Evolutionary conservation across 1,140 invertebrate species (phyloP).

Genomic region (Stegodyphus dumicola): DNA sequence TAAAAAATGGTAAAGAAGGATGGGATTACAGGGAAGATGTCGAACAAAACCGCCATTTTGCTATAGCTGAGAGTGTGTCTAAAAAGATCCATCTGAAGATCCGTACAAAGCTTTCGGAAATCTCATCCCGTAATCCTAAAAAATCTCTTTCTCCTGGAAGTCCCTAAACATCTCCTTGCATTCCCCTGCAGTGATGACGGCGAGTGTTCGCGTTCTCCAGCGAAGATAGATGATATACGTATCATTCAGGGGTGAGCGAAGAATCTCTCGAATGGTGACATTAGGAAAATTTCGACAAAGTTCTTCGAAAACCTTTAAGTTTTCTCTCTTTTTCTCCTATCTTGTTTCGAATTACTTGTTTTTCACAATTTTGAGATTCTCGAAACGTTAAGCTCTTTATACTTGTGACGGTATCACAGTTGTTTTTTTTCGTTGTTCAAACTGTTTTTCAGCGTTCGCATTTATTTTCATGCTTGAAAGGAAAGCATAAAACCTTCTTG

Average conservation of each 20-base stretch:
- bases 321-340: no score
- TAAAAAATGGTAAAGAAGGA: background rate
- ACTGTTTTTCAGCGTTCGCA: no score
- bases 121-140: slow-evolving; percentile 19
- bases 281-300: slow-evolving; percentile 17
- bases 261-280: slow-evolving; percentile 4
- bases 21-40: slow-evolving; percentile 8
- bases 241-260: background rate
- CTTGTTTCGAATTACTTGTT: no score
- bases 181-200: background rate
- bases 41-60: slow-evolving; percentile 35
- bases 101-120: slow-evolving; percentile 17
- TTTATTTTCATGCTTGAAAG: no score
- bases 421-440: no score
- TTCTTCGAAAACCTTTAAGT: background rate
- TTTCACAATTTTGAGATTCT: no score
- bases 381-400: no score
- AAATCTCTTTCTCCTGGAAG: slow-evolving; percentile 7
- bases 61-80: slow-evolving; percentile 14
- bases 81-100: slow-evolving; percentile 12
- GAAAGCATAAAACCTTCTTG: no score
- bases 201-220: background rate
- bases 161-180: background rate
- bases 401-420: no score
- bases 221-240: slow-evolving; percentile 20